Conservation (phyloP, 2,888 invertebrate genomes). For the Agriopis aurantiaria region DNA sequence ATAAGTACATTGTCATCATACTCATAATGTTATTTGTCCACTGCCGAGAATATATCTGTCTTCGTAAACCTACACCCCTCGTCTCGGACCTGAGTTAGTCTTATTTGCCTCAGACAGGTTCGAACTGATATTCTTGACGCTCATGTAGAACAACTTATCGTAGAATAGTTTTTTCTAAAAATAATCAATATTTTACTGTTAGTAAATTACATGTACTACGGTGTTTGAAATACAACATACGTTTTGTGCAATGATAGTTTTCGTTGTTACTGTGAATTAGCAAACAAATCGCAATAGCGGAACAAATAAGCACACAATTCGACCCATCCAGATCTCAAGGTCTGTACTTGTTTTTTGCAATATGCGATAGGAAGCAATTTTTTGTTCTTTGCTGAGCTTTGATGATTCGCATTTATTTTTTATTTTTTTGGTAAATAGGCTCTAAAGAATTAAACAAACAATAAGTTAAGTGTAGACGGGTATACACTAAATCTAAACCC, state of each 20-base stretch:
- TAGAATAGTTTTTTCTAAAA: too few relatives aligned
- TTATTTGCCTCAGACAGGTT: too few relatives aligned
- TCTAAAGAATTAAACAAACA: not conserved
- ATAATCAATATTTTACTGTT: too few relatives aligned
- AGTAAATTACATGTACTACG: too few relatives aligned
- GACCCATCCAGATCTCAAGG: not conserved
- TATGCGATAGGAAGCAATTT: not conserved
- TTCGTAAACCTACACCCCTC: too few relatives aligned
- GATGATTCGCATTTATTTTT: not conserved
- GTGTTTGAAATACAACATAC: too few relatives aligned
- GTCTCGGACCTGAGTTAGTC: too few relatives aligned
- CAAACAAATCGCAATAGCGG: constrained; percentile 13
- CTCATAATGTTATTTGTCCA: not conserved
- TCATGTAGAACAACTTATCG: too few relatives aligned
- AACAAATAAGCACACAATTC: constrained; percentile 21
- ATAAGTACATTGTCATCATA: not conserved
- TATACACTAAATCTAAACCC: too few relatives aligned
- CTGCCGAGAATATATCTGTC: too few relatives aligned
- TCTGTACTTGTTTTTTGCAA: not conserved
- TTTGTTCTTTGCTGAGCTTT: not conserved
- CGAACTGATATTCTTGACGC: too few relatives aligned
- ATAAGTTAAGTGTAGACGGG: not conserved
- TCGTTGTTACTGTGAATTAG: not conserved
- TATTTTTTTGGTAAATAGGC: not conserved
- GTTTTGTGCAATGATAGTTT: too few relatives aligned